Conservation (phyloP, 2,113 vertebrate species). For the Grus americana region DNA sequence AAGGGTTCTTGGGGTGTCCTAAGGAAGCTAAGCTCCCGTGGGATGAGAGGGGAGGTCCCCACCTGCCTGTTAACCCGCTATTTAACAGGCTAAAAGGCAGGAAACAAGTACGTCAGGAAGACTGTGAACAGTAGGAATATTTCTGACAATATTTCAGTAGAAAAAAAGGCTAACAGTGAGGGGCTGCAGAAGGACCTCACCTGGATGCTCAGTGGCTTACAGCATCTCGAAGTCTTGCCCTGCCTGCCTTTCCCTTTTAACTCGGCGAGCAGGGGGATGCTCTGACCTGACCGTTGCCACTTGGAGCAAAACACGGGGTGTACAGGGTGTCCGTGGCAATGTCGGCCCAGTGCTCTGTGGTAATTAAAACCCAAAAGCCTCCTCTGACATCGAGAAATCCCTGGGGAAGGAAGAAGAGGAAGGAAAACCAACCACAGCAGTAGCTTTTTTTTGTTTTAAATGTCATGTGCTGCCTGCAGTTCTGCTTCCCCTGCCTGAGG, state of each 20-base stretch:
- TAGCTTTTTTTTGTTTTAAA: background rate
- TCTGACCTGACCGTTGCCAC: background rate
- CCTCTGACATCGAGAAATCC: background rate
- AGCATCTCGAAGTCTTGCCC: background rate
- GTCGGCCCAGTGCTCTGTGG: background rate
- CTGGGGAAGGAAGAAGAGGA: background rate
- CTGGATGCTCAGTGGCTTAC: background rate
- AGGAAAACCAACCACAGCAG: background rate
- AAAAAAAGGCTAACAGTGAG: background rate
- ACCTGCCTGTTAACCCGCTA: rapidly evolving
- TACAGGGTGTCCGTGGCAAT: rapidly evolving
- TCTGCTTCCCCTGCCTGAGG: background rate
- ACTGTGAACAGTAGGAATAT: background rate
- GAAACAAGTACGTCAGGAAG: background rate
- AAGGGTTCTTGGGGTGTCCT: background rate
- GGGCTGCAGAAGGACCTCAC: background rate
- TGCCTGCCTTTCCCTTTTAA: background rate
- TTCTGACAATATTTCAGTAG: background rate
- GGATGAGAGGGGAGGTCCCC: background rate
- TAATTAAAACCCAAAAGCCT: background rate
- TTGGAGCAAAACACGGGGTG: rapidly evolving
- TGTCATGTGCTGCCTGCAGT: background rate
- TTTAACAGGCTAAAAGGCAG: background rate
- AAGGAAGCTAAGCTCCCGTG: background rate
- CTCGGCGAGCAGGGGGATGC: rapidly evolving